Percentiles rank a stretch among this genome's conserved stretches.
Conservation (phyloP, 2,113 vertebrate species). For the Conger conger region DNA sequence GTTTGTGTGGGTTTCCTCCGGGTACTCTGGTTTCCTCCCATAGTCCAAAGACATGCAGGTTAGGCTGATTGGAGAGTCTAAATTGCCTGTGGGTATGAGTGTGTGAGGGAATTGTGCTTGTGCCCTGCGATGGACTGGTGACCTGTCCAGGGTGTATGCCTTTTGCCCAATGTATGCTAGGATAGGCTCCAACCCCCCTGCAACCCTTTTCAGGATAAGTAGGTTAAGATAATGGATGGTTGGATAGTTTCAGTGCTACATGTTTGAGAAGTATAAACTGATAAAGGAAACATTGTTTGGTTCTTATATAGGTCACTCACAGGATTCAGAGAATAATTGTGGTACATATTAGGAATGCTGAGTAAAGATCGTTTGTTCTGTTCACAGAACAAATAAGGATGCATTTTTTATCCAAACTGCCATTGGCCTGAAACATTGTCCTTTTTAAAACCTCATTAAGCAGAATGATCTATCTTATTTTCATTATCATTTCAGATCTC, state of each 20-base stretch:
- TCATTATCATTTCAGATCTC: slow-evolving; percentile 12
- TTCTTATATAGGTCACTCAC: background rate
- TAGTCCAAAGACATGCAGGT: too few species aligned
- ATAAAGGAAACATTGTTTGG: background rate
- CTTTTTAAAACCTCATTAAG: slow-evolving; percentile 20
- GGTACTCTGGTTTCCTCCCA: too few species aligned
- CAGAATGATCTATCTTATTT: slow-evolving; percentile 24
- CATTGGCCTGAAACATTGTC: background rate
- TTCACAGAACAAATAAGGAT: background rate
- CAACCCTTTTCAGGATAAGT: too few species aligned
- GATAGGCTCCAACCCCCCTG: too few species aligned
- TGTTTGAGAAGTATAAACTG: background rate
- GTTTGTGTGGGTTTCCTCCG: too few species aligned
- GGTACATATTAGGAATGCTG: background rate
- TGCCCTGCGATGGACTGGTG: too few species aligned
- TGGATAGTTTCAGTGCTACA: background rate
- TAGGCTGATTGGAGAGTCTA: too few species aligned
- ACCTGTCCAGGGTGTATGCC: too few species aligned
- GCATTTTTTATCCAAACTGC: background rate
- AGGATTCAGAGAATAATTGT: background rate
- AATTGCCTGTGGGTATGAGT: too few species aligned
- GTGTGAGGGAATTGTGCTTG: too few species aligned
- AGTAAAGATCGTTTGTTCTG: background rate
- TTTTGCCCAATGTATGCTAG: too few species aligned
- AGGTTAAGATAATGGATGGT: too few species aligned